These are phyloP conservation scores for Eulacestoma nigropectus DNA, from an alignment of 2,113 vertebrate species.

Conservation along the genomic window DNA sequence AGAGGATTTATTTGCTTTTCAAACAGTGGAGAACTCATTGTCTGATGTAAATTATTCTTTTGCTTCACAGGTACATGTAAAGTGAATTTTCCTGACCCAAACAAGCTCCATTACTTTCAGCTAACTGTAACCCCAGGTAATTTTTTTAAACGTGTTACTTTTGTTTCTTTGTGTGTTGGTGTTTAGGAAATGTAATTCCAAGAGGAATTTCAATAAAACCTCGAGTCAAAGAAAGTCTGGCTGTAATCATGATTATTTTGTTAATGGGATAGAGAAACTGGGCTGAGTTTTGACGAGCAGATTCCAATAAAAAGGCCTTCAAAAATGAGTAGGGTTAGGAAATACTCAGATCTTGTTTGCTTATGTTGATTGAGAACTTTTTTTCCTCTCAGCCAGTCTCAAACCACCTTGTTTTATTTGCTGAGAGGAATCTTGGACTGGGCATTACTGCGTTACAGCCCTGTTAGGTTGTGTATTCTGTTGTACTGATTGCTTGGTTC, in stretches of 20 bases:
- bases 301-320: not conserved
- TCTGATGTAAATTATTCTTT: not conserved
- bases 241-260: not conserved
- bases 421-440: not conserved
- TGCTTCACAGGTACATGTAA: slow-evolving; percentile 86
- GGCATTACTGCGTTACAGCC: not conserved
- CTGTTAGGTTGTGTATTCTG: not conserved
- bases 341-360: not conserved
- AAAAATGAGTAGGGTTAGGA: not conserved
- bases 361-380: not conserved
- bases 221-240: not conserved
- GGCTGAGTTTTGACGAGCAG: not conserved
- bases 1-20: not conserved
- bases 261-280: not conserved
- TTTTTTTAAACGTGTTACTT: not conserved
- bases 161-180: not conserved
- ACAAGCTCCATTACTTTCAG: slow-evolving; percentile 93
- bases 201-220: not conserved
- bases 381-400: not conserved
- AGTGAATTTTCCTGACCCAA: slow-evolving; percentile 91
- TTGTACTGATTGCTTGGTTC: not conserved
- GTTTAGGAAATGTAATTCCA: not conserved
- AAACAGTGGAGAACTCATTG: not conserved
- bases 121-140: slow-evolving; percentile 93
- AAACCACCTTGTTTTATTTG: not conserved